Evolutionary conservation across 2,888 invertebrate genomes (phyloP), one percentile per base, ranked within the genome.

Genomic region (Xestobium rufovillosum): DNA sequence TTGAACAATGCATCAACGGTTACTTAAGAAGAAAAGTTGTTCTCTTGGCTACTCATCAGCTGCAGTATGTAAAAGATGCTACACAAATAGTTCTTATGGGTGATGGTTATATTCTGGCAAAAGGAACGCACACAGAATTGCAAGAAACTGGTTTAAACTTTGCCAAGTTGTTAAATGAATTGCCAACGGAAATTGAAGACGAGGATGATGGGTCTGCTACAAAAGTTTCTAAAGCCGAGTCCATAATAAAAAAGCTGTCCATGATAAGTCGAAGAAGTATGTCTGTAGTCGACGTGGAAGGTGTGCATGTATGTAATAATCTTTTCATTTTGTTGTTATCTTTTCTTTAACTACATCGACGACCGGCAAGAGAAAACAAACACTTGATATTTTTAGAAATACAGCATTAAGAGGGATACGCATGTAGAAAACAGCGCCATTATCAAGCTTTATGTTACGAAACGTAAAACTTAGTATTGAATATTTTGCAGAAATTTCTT

Each of bases 1-100:
- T 86, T 58, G 76, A 84, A 26, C 73, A 76, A 52, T 88, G 86
- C 56, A 76, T 86, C 46, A 66, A 64, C 37, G 73, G 72, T 0
- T 69, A 68, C 50, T 60, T 83, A 15, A 59, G 57, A 17, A 63
- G 68, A 9, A 77, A 75, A 55, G 71, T 77, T 1, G 68, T 76
- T 8, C 68, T 81, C 36, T 65, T 81, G 10, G 76, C 78, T 16
- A 83, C 82, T 1, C 81, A 82, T 60, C 83, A 83, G 53, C 55
- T 87, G 44, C 81, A 82, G 53, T 80, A 75, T 51, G 52, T 73
- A n/a, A 72, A 73, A 36, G 53, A 63, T 14, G 57, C 57, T 3
- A 47, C 53, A 29, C 55, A 57, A 25, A 52, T 63, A 16, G 36
- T 62, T 8, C 48, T 63, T 23, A 44, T 63, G 47, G 49, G 66